Conservation (phyloP, 2,113 vertebrate genomes). For the Platycercus adscitus region DNA sequence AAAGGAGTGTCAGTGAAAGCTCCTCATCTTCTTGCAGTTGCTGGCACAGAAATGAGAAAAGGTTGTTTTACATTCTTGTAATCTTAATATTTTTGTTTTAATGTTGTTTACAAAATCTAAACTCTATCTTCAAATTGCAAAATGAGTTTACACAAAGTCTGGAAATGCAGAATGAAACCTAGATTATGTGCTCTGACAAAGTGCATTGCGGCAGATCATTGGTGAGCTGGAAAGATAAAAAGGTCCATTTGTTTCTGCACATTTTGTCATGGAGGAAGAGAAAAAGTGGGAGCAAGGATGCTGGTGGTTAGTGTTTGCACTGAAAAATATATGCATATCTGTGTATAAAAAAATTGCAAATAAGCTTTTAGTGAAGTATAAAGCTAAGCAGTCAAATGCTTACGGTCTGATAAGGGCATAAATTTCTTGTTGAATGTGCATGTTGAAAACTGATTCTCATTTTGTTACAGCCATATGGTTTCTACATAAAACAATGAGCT, state of each 20-base stretch:
- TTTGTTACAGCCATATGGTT: neutral
- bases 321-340: neutral
- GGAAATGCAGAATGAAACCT: neutral
- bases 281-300: neutral
- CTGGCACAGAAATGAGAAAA: neutral
- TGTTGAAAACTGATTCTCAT: neutral
- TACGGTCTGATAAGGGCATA: neutral
- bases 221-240: neutral
- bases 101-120: neutral
- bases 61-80: neutral
- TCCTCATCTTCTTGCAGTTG: neutral
- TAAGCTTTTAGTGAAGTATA: neutral
- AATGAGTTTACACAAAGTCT: neutral
- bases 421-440: neutral
- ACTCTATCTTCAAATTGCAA: neutral
- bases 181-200: neutral
- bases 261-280: neutral
- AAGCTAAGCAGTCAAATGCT: neutral
- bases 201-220: rapidly evolving
- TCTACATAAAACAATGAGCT: neutral
- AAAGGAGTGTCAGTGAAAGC: neutral
- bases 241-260: rapidly evolving
- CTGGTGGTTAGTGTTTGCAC: neutral
- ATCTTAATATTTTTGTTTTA: neutral
- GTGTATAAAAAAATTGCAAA: neutral